Evolutionary conservation across 1,140 invertebrate species (phyloP).

Genomic region (Lamellibrachia luymesi): DNA sequence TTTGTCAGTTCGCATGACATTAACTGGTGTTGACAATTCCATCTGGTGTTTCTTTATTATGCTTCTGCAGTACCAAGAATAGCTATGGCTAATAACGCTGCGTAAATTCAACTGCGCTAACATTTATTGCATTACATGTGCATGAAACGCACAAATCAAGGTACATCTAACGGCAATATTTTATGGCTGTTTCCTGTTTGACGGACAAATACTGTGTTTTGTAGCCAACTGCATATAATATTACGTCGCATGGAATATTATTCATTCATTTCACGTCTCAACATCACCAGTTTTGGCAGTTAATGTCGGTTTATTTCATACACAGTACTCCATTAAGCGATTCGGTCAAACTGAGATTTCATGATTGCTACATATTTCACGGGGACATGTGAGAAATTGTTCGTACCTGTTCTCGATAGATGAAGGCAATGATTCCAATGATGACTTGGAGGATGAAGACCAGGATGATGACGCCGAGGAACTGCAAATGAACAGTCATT

Average conservation of each 20-base stretch:
- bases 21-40: neutral
- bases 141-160: neutral
- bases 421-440: conserved; percentile 26
- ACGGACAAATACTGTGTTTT: neutral
- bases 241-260: neutral
- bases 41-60: neutral
- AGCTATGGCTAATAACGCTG: neutral
- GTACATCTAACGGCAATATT: neutral
- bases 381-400: neutral
- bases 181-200: neutral
- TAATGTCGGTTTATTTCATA: neutral
- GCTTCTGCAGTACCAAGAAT: neutral
- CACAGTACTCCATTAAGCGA: neutral
- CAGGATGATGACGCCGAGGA: conserved; percentile 22
- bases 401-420: conserved; percentile 25
- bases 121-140: neutral
- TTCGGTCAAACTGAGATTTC: conserved; percentile 13
- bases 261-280: neutral
- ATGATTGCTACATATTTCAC: conserved; percentile 11
- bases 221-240: neutral
- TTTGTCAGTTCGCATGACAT: neutral
- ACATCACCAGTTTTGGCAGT: neutral
- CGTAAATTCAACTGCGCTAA: neutral
- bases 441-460: conserved; percentile 23
- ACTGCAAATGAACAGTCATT: conserved; percentile 17